Conservation (phyloP, 2,797 vertebrate species). For the Pteronotus mesoamericanus region DNA sequence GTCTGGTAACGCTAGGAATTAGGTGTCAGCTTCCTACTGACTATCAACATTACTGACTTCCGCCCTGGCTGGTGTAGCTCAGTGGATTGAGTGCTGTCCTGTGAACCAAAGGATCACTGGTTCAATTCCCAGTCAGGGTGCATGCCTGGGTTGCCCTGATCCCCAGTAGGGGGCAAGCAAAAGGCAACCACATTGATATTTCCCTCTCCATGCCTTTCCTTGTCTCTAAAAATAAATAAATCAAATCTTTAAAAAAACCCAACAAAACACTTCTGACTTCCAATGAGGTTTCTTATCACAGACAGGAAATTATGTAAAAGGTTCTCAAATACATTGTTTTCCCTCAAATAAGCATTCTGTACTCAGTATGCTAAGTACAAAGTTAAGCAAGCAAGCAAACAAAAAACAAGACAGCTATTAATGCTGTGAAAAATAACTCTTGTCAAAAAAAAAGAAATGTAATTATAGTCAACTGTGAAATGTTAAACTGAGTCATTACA, state of each 20-base stretch:
- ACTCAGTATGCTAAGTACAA: slow-evolving; percentile 5
- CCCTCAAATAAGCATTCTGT: not conserved
- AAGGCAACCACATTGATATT: no score
- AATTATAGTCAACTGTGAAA: slow-evolving; percentile 43
- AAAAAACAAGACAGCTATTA: slow-evolving; percentile 12
- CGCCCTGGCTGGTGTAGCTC: no score
- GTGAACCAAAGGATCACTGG: no score
- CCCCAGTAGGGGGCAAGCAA: no score
- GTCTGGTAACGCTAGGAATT: not conserved
- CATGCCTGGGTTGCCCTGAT: no score
- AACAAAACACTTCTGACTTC: no score
- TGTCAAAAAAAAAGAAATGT: slow-evolving; percentile 33
- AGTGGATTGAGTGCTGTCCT: no score
- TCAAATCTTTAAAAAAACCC: no score
- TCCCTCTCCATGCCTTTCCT: no score
- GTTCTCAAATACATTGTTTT: not conserved
- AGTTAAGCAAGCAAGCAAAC: slow-evolving; percentile 23
- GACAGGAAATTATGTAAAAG: not conserved
- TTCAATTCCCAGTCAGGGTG: no score
- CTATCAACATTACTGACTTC: not conserved
- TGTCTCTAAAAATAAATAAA: no score
- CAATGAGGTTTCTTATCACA: not conserved
- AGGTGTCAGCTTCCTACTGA: not conserved
- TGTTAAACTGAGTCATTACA: slow-evolving; percentile 6
- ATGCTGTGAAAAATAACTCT: slow-evolving; percentile 19